phyloP scores from a whole-genome alignment of 2,888 invertebrate species.

The Cheilosia impressa region DNA sequence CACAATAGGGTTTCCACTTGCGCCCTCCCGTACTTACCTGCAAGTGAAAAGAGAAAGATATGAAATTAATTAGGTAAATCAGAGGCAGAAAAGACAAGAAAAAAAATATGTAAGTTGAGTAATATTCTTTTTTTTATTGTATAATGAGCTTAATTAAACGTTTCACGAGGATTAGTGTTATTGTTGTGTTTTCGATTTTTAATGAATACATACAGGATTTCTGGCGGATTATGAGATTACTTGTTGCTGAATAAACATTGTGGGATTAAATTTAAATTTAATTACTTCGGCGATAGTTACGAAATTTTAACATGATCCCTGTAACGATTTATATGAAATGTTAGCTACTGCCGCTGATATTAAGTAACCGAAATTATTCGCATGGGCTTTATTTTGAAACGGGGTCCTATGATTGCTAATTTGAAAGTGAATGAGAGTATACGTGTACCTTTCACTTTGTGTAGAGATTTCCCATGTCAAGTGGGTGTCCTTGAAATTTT shows the following conservation, averaged over 20 bases:
- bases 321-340: constrained; percentile 9
- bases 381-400: background rate
- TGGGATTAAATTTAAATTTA: constrained; percentile 26
- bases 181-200: constrained; percentile 2
- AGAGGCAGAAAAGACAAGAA: background rate
- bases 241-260: constrained; percentile 23
- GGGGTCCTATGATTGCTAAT: background rate
- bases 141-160: constrained; percentile 58
- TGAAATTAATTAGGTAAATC: constrained; percentile 59
- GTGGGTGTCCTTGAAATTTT: too few relatives aligned
- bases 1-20: constrained; percentile 18
- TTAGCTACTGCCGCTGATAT: background rate
- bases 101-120: constrained; percentile 18
- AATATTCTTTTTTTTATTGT: constrained; percentile 25
- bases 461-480: background rate
- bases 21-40: constrained; percentile 50
- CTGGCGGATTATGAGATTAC: constrained; percentile 27
- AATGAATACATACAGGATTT: constrained; percentile 25
- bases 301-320: constrained; percentile 6
- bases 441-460: background rate
- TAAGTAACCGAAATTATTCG: background rate
- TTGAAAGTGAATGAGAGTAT: background rate
- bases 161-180: constrained; percentile 32
- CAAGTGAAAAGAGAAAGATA: constrained; percentile 45
- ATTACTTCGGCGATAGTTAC: constrained; percentile 18